Evolutionary conservation across 2,113 vertebrate species (phyloP).

Genomic region (Bufo gargarizans): DNA sequence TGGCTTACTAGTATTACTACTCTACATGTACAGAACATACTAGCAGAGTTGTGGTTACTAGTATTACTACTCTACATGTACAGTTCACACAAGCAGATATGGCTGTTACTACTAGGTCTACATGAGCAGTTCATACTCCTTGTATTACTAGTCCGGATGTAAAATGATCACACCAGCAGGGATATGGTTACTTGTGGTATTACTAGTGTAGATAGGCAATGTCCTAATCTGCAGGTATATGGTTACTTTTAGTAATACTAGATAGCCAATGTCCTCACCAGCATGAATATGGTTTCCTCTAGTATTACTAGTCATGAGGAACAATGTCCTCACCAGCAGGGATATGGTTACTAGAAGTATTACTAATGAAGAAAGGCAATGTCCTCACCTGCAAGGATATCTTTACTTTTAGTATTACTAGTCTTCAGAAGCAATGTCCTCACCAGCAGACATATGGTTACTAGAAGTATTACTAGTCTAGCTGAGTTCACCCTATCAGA

Average conservation of each 20-base stretch:
- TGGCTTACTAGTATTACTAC: neutral
- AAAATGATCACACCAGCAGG: neutral
- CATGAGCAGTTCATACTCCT: too few species aligned
- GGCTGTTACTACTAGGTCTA: neutral
- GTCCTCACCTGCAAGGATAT: neutral
- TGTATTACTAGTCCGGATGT: too few species aligned
- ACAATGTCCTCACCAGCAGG: neutral
- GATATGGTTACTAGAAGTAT: neutral
- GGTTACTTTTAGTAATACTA: neutral
- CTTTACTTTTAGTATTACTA: neutral
- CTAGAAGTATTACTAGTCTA: neutral
- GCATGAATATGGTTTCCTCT: neutral
- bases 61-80: neutral
- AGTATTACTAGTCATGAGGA: neutral
- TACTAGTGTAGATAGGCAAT: neutral
- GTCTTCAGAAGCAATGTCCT: neutral
- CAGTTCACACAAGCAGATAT: neutral
- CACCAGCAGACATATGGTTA: neutral
- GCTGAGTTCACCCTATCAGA: too few species aligned
- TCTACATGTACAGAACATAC: neutral
- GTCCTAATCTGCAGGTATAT: neutral
- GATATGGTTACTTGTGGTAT: neutral
- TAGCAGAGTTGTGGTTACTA: neutral
- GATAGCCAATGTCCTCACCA: neutral
- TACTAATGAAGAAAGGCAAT: neutral